Evolutionary conservation across 1,140 invertebrate species (phyloP), one percentile per base, ranked within the genome.

Genomic region (Drosophila lowei): DNA sequence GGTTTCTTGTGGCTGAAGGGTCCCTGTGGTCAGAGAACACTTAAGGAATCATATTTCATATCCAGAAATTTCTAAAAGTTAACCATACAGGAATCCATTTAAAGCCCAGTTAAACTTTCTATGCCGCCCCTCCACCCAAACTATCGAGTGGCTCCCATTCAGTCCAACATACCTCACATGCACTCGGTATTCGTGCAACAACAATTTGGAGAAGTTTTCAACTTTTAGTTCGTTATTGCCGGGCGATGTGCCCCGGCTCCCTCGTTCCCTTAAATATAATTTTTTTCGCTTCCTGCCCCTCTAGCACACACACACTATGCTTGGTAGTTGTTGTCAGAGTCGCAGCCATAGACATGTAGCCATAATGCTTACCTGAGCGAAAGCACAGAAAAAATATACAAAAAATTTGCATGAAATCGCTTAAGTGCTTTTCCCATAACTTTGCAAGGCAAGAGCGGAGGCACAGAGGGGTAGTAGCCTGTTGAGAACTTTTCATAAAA

Each of bases 301-400:
- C 50, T 52, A 61, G 72, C 59, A 38, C 11, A 38, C 34, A 38
- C 34, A 25, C 23, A 6, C 23, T n/a, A 25, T 53, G 70, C 63
- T 74, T 67, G 58, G 63, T 73, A 68, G 72, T 70, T 59, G 66
- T 44, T 56, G 61, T 47, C 54, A 59, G 57, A 63, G 52, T 73
- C 53, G 62, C 61, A 64, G 72, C 58, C 66, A 67, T 79, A 72
- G 63, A 80, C 63, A 80, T 86, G 79, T 85, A 77, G 77, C 81
- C 77, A 86, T 86, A 85, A 85, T 86, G 80, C 81, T 86, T 70
- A 85, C 80, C 81, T 85, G 80, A 80, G 80, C 80, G 64, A 75
- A 74, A 86, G 62, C 64, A 73, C 63, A 62, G 67, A 58, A 23
- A 55, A 66, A 65, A 64, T 28, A 64, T 44, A 73, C 28, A 65